Evolutionary conservation across 2,113 vertebrate species (phyloP), one percentile per base, ranked within the genome.

Genomic region (Tichodroma muraria): DNA sequence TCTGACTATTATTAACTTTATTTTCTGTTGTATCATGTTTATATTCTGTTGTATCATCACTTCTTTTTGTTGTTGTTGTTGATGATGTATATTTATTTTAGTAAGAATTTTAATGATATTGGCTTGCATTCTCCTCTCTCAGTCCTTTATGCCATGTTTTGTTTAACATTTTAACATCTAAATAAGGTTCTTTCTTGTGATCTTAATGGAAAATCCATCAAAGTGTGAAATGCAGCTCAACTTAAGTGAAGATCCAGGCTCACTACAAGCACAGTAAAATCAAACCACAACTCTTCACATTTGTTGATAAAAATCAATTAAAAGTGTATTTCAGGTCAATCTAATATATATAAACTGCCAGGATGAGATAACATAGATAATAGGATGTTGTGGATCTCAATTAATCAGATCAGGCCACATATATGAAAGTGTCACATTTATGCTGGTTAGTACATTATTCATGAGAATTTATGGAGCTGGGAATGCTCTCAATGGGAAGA

Each of bases 271-370:
- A 75, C 45, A 60, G 52, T 22, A 42, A 92, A 73, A 38, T 45
- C 19, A 59, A 71, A 66, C 35, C 54, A 31, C 53, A 84, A 69
- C n/a, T 85, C 59, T 81, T 72, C 0, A 17, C 37, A 68, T n/a
- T 68, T 76, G 65, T 68, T 87, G 78, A 52, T 65, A 79, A 91
- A 94, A 95, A 86, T 88, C 69, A 94, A 90, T 91, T 92, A 73
- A 72, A 94, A 90, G 54, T 49, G 31, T 69, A 75, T 84, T 92
- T 87, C 52, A 44, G 77, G 73, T 89, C 84, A 87, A 56, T 60
- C 61, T 93, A 77, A 86, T 87, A 69, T 24, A 70, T 66, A 78
- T 70, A 73, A 86, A 70, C 40, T 70, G 70, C 70, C 53, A 79
- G 53, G 57, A 44, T n/a, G 73, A 84, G 35, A 64, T 52, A 75